Percentiles rank a stretch among this genome's conserved stretches.
phyloP scores from a whole-genome alignment of 2,797 vertebrate genomes.

The Oryzias sinensis region DNA sequence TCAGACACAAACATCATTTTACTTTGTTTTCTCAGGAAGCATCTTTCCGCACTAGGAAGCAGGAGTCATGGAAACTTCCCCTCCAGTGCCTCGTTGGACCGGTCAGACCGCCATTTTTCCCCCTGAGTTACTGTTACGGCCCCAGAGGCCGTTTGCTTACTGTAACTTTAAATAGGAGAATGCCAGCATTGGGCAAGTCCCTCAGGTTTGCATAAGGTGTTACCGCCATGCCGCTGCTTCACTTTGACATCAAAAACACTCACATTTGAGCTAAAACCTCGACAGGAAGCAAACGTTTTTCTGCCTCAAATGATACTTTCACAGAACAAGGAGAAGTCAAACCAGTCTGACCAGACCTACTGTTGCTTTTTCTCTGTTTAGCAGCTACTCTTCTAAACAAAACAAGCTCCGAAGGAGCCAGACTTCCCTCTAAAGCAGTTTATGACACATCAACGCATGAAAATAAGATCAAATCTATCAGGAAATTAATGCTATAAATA shows the following conservation, averaged over 20 bases:
- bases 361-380: background rate
- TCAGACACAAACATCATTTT: background rate
- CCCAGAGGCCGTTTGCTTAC: background rate
- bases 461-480: too few species aligned
- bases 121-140: background rate
- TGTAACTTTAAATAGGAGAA: too few species aligned
- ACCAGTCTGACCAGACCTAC: constrained; percentile 58
- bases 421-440: too few species aligned
- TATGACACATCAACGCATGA: too few species aligned
- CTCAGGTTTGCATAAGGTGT: too few species aligned
- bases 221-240: too few species aligned
- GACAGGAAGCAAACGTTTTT: too few species aligned
- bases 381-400: background rate
- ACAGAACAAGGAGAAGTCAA: constrained; percentile 7
- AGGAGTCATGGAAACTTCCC: constrained; percentile 34
- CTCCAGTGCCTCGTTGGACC: constrained; percentile 39
- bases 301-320: too few species aligned
- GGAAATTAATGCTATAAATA: too few species aligned
- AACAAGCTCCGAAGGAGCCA: background rate
- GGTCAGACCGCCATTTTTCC: constrained; percentile 21
- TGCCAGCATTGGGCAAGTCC: too few species aligned
- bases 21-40: background rate
- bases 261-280: background rate
- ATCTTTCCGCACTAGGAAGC: constrained; percentile 28
- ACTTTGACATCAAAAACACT: too few species aligned